phyloP scores from a whole-genome alignment of 2,113 vertebrate genomes.

The Sphaerodactylus townsendi region DNA sequence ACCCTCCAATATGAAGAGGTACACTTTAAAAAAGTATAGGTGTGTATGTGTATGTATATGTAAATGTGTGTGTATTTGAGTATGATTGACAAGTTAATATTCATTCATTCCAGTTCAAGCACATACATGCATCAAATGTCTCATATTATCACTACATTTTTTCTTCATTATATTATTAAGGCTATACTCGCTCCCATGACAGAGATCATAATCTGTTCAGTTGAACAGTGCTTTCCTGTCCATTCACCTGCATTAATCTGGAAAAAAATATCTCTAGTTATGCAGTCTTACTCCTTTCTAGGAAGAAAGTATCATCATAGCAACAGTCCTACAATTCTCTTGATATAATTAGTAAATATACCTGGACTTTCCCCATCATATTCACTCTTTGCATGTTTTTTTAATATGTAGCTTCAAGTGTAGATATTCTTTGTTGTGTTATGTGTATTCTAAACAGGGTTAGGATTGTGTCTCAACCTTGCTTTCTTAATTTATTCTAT shows the following conservation, averaged over 20 bases:
- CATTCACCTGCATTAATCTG: slow-evolving; percentile 36
- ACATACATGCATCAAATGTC: not conserved
- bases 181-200: slow-evolving; percentile 24
- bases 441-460: not conserved
- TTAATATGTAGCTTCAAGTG: slow-evolving; percentile 7
- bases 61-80: slow-evolving; percentile 47
- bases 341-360: slow-evolving; percentile 38
- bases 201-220: slow-evolving; percentile 45
- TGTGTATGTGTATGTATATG: too few species aligned
- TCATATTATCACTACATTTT: slow-evolving; percentile 51
- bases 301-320: slow-evolving; percentile 25
- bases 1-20: not conserved
- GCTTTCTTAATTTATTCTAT: slow-evolving; percentile 28
- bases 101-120: slow-evolving; percentile 40
- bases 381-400: slow-evolving; percentile 18
- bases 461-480: not conserved
- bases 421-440: slow-evolving; percentile 13
- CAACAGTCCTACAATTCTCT: slow-evolving; percentile 13
- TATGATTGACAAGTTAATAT: slow-evolving; percentile 59
- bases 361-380: not conserved
- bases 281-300: slow-evolving; percentile 26
- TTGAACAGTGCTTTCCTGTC: slow-evolving; percentile 42
- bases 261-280: not conserved
- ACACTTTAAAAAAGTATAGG: slow-evolving; percentile 38
- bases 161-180: slow-evolving; percentile 53